These are phyloP conservation scores for Lasioglossum marginatum DNA, from an alignment of 2,888 invertebrate genomes.

Conservation along the genomic window DNA sequence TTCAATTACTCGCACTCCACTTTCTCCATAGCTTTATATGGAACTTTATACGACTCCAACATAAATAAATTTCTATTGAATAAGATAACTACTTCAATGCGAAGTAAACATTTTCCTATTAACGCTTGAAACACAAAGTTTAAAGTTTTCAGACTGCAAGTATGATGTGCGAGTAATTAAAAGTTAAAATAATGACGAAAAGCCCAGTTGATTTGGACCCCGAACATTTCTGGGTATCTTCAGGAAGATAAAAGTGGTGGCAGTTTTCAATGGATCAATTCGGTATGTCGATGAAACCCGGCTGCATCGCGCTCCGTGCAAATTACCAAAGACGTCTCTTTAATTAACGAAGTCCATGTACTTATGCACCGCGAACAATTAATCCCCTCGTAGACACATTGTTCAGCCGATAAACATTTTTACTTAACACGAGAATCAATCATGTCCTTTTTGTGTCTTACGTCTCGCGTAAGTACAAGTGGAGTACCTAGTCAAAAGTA, in stretches of 20 bases:
- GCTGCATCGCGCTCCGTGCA: constrained; percentile 70
- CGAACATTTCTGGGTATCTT: background rate
- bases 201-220: background rate
- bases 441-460: constrained; percentile 54
- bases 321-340: constrained; percentile 83
- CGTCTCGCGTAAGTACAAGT: constrained; percentile 64
- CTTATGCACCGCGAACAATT: constrained; percentile 78
- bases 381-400: constrained; percentile 57
- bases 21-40: too few relatives aligned
- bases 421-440: constrained; percentile 70
- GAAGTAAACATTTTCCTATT: too few relatives aligned
- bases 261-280: constrained; percentile 10
- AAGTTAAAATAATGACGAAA: background rate
- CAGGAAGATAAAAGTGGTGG: background rate
- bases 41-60: too few relatives aligned
- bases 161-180: too few relatives aligned
- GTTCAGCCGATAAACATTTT: constrained; percentile 67
- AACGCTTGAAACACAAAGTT: too few relatives aligned
- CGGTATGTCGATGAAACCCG: constrained; percentile 16
- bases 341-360: constrained; percentile 80
- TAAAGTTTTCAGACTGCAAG: too few relatives aligned
- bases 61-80: too few relatives aligned
- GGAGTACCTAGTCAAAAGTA: constrained; percentile 80
- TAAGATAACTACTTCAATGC: too few relatives aligned
- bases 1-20: too few relatives aligned